These are phyloP conservation scores for Rousettus madagascariensis DNA, from an alignment of 2,797 vertebrate species.

Conservation along the genomic window DNA sequence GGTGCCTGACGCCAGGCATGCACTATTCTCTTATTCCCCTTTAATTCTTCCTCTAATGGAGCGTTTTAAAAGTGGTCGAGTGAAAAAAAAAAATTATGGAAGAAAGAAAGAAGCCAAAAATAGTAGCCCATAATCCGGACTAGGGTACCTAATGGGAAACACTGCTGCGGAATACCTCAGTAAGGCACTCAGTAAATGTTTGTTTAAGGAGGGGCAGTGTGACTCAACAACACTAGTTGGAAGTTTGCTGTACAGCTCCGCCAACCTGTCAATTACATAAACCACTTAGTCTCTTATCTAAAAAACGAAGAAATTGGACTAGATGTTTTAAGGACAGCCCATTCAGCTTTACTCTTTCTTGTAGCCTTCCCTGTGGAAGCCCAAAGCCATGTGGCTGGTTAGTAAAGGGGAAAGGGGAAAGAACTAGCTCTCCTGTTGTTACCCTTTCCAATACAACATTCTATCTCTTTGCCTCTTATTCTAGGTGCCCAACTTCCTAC, in stretches of 20 bases:
- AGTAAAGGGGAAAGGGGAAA: not conserved
- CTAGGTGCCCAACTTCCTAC: not conserved
- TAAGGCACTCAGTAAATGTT: not conserved
- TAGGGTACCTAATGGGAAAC: not conserved
- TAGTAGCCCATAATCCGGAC: not conserved
- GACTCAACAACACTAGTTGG: not conserved
- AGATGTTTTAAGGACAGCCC: not conserved
- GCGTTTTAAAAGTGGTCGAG: not conserved
- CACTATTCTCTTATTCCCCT: not conserved
- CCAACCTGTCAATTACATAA: conserved; percentile 5
- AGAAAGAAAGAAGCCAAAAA: not conserved
- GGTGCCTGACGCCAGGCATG: not conserved
- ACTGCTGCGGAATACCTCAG: not conserved
- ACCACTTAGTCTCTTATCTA: not conserved
- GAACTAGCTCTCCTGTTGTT: not conserved
- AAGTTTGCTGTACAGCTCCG: not conserved
- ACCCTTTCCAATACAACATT: not conserved
- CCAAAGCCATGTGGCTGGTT: not conserved
- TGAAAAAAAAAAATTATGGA: not conserved
- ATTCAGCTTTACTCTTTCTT: not conserved
- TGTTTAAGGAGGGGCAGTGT: not conserved
- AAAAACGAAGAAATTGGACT: not conserved
- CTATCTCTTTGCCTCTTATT: not conserved
- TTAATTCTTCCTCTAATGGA: not conserved
- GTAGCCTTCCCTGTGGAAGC: not conserved